Conservation (phyloP, 2,113 vertebrate genomes). For the Cichladusa arquata region DNA sequence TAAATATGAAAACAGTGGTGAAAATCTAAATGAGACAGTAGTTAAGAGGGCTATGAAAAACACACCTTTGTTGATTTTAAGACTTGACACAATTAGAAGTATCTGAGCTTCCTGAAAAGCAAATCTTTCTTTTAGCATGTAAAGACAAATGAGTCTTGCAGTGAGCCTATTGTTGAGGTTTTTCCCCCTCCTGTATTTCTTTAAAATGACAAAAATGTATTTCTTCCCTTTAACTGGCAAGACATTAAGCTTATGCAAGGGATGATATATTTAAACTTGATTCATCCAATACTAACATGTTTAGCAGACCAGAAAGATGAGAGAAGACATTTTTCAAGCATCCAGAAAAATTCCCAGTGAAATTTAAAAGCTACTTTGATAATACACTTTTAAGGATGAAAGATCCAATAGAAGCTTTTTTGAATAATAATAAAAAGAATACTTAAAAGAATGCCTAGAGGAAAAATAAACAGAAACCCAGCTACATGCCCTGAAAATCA, state of each 20-base stretch:
- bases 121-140: background rate
- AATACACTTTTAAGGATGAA: background rate
- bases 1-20: background rate
- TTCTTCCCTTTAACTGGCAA: constrained; percentile 1
- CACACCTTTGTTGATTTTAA: background rate
- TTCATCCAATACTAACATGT: background rate
- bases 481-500: background rate
- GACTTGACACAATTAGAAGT: background rate
- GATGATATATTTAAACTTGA: background rate
- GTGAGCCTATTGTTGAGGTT: background rate
- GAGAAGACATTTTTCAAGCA: background rate
- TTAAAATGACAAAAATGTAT: background rate
- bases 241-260: background rate
- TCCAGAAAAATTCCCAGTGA: background rate
- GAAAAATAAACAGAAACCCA: background rate
- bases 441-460: background rate
- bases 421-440: background rate
- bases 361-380: background rate
- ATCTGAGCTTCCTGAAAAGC: background rate
- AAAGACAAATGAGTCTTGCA: background rate
- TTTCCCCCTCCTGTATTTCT: background rate
- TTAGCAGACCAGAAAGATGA: background rate
- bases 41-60: background rate
- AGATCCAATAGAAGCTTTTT: background rate
- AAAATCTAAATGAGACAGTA: background rate